These are phyloP conservation scores for Bombus soroeensis DNA, from an alignment of 1,140 invertebrate species.

Conservation along the genomic window DNA sequence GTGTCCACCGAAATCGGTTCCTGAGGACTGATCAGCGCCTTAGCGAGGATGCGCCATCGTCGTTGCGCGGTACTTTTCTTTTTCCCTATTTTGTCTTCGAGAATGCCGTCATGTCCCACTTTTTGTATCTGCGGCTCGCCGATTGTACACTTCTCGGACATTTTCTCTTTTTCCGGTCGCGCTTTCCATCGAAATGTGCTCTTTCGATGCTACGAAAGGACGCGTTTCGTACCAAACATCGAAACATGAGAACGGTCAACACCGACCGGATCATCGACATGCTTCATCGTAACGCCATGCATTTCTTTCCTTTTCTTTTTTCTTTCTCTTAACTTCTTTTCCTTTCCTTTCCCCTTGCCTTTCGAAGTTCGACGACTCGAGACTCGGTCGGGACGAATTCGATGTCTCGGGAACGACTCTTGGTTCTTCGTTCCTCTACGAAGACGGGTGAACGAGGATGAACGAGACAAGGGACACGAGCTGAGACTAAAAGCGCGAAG, in stretches of 20 bases:
- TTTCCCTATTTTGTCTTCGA: background rate
- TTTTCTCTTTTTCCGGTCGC: conserved; percentile 11
- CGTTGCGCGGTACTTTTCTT: conserved; percentile 83
- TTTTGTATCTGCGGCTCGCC: background rate
- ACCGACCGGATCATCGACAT: background rate
- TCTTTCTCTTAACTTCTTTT: background rate
- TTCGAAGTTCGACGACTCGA: background rate
- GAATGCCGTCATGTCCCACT: background rate
- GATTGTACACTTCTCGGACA: conserved; percentile 36
- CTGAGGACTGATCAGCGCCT: conserved; percentile 84
- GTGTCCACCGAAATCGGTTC: conserved; percentile 74
- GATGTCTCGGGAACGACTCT: background rate
- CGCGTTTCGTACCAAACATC: background rate
- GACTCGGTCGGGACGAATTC: background rate
- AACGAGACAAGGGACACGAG: conserved; percentile 69
- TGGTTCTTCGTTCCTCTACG: background rate
- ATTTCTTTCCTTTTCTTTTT: background rate
- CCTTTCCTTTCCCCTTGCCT: background rate
- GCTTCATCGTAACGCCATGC: background rate
- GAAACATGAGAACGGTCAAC: background rate
- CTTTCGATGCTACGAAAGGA: background rate
- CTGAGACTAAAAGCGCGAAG: conserved; percentile 73
- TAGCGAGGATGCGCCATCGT: conserved; percentile 88
- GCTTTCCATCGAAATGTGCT: conserved; percentile 9
- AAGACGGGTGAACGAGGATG: conserved; percentile 63